Percentiles rank a stretch among this genome's conserved stretches.
phyloP scores from a whole-genome alignment of 2,888 invertebrate genomes.

The Beris chalybata region DNA sequence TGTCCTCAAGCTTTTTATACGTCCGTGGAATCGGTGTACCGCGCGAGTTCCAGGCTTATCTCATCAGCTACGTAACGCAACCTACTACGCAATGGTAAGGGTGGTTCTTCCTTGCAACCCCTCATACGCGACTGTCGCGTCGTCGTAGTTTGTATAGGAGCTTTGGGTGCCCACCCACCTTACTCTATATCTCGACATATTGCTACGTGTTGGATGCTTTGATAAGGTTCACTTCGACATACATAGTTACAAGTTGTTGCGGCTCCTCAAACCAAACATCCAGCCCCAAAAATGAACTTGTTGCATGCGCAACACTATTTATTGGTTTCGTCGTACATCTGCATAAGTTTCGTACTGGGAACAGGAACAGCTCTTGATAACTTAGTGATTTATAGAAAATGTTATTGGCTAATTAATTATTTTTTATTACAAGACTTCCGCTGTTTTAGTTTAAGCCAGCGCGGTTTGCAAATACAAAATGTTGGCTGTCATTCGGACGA shows the following conservation, averaged over 20 bases:
- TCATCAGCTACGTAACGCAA: neutral
- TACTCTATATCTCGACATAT: too few species aligned
- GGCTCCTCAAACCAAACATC: neutral
- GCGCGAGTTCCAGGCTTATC: slow-evolving; percentile 19
- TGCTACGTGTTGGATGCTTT: too few species aligned
- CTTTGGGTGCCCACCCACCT: too few species aligned
- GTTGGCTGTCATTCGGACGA: too few species aligned
- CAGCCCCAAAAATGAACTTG: slow-evolving; percentile 23
- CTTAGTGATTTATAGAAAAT: slow-evolving; percentile 23
- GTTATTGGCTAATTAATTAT: slow-evolving; percentile 32
- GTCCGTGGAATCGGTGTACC: slow-evolving; percentile 16
- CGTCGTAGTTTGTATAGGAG: neutral
- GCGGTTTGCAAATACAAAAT: too few species aligned
- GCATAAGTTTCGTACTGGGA: neutral
- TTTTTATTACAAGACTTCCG: slow-evolving; percentile 17
- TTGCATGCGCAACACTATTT: slow-evolving; percentile 31
- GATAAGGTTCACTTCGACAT: too few species aligned
- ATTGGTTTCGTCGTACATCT: slow-evolving; percentile 2
- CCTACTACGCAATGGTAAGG: too few species aligned
- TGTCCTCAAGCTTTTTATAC: slow-evolving; percentile 34
- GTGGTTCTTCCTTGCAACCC: too few species aligned
- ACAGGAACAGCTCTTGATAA: slow-evolving; percentile 5
- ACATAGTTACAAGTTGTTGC: too few species aligned
- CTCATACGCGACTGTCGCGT: neutral
- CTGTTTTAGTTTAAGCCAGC: too few species aligned